A percentile compares a stretch with the other conserved stretches of the same genome.
These are phyloP conservation scores for Drosophila pseudotakahashii DNA, from an alignment of 2,888 invertebrate genomes.

Conservation along the genomic window DNA sequence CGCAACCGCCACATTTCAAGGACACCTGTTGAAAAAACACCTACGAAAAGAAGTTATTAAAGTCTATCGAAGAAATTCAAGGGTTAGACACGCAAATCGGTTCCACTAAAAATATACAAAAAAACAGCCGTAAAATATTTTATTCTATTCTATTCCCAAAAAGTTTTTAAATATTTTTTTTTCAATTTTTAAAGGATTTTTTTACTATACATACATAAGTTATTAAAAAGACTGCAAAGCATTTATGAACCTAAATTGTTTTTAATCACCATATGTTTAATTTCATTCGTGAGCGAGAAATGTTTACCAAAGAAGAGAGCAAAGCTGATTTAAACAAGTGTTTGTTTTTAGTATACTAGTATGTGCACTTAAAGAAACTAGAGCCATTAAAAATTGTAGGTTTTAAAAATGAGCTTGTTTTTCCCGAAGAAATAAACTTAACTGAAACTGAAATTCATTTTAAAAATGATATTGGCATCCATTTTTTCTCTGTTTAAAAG, in stretches of 20 bases:
- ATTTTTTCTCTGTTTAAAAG: too few species aligned
- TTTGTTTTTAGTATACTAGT: neutral
- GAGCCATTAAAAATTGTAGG: neutral
- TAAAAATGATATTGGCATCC: too few species aligned
- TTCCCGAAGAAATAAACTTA: too few species aligned
- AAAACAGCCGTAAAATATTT: too few species aligned
- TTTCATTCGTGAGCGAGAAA: neutral
- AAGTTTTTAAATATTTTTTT: too few species aligned
- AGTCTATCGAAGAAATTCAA: too few species aligned
- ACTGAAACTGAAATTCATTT: too few species aligned
- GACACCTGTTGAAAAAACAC: conserved; percentile 23
- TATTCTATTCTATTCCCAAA: too few species aligned
- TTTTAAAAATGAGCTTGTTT: too few species aligned
- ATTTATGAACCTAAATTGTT: neutral
- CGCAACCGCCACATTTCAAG: neutral
- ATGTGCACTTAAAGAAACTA: neutral
- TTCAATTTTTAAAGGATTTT: too few species aligned
- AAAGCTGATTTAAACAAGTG: neutral
- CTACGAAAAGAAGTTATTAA: neutral
- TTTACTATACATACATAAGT: too few species aligned
- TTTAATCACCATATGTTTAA: conserved; percentile 3
- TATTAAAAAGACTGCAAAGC: neutral
- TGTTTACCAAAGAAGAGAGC: neutral
- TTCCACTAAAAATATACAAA: neutral
- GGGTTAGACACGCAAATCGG: neutral